Evolutionary conservation across 2,888 invertebrate species (phyloP).

Genomic region (Xanthorhoe designata): DNA sequence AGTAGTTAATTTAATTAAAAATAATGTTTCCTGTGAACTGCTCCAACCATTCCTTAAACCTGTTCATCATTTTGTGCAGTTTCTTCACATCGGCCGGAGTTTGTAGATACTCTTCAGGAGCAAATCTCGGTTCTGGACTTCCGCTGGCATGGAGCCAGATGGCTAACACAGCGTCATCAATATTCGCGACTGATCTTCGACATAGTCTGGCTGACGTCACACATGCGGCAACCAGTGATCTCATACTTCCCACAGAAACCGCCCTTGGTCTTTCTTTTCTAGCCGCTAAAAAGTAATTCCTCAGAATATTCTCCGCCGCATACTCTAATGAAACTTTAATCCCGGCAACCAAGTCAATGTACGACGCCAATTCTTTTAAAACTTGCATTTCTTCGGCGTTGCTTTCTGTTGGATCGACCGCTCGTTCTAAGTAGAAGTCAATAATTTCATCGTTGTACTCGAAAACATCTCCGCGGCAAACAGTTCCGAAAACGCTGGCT

Average conservation of each 20-base stretch:
- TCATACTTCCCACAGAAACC: conserved; percentile 68
- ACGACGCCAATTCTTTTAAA: conserved; percentile 59
- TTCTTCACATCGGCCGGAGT: conserved; percentile 67
- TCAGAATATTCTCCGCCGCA: conserved; percentile 62
- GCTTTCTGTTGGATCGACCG: conserved; percentile 52
- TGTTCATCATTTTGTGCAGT: conserved; percentile 63
- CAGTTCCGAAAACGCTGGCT: conserved; percentile 69
- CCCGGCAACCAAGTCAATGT: conserved; percentile 68
- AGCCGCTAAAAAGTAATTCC: conserved; percentile 71
- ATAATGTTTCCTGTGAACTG: conserved; percentile 59
- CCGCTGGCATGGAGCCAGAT: conserved; percentile 78
- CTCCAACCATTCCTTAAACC: conserved; percentile 72
- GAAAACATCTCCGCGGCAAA: conserved; percentile 69
- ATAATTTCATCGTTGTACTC: conserved; percentile 68
- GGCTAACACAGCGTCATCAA: conserved; percentile 74
- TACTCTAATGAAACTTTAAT: conserved; percentile 61
- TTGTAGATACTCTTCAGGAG: conserved; percentile 73
- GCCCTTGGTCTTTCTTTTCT: conserved; percentile 65
- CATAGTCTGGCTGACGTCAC: conserved; percentile 72
- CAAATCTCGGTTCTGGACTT: conserved; percentile 69
- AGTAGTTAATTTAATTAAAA: background rate
- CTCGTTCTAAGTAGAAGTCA: conserved; percentile 64
- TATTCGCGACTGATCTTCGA: conserved; percentile 61
- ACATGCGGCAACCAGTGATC: conserved; percentile 63
- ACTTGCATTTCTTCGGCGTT: conserved; percentile 60